Evolutionary conservation across 2,113 vertebrate species (phyloP).

Genomic region (Nestor notabilis): DNA sequence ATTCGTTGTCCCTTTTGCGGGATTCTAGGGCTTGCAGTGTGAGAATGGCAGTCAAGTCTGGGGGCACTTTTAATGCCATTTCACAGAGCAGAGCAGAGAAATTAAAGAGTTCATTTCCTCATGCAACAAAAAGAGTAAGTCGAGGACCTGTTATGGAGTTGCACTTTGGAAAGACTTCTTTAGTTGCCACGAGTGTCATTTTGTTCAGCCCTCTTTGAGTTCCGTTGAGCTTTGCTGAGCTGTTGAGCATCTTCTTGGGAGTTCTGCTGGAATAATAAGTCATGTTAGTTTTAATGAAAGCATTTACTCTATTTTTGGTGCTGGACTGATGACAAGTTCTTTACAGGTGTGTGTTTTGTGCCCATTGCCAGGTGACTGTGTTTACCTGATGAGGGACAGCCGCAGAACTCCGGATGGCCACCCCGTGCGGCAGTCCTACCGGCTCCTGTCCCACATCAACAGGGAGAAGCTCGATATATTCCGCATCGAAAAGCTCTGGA

Average conservation of each 20-base stretch:
- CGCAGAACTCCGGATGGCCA: slow-evolving; percentile 92
- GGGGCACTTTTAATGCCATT: background rate
- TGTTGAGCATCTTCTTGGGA: background rate
- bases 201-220: background rate
- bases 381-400: slow-evolving; percentile 98
- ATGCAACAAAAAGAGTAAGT: background rate
- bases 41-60: too few relatives aligned
- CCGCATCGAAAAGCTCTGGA: slow-evolving; percentile 99
- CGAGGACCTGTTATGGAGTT: background rate
- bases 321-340: background rate
- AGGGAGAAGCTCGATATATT: slow-evolving; percentile 97
- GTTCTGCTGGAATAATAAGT: background rate
- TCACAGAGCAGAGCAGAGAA: background rate
- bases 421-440: slow-evolving; percentile 93
- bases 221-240: background rate
- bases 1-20: background rate
- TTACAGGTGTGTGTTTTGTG: background rate
- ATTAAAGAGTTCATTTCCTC: background rate
- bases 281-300: accelerated
- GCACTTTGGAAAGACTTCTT: background rate
- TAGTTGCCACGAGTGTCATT: background rate
- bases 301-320: background rate
- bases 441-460: slow-evolving; percentile 93
- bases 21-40: background rate
- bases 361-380: slow-evolving; percentile 87